Evolutionary conservation across 2,797 vertebrate species (phyloP), one percentile per base, ranked within the genome.

Genomic region (Spinibarbus caldwelli): DNA sequence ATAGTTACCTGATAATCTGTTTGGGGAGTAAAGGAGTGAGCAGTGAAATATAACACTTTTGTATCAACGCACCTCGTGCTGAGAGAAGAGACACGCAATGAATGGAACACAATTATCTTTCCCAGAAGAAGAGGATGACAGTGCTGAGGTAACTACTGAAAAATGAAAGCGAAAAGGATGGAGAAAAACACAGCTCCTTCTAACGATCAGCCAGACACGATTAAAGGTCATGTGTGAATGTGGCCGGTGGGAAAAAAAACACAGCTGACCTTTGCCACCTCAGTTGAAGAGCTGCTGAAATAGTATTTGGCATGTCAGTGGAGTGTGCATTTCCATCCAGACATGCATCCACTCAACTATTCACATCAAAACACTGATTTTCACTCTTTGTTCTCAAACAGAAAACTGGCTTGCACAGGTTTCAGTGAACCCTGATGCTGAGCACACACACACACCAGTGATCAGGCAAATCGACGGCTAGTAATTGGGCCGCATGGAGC

Each of bases 401-500:
- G n/a, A n/a, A n/a, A n/a, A n/a, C n/a, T n/a, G n/a, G n/a, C n/a
- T n/a, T n/a, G n/a, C 54, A 34, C 49, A 71, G 36, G 41, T 54
- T 45, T 76, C 21, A 66, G 0, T 23, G 34, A 77, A 76, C 72
- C 21, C 45, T 49, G 23, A 82, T 31, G 49, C 6, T 31, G 67
- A 82, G 41, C 36, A 72, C n/a, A 43, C 57, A n/a, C n/a, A n/a
- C n/a, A 80, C 77, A 64, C 11, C 34, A 64, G 82, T 7, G 82
- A 83, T 66, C 72, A 76, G 70, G 23, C 72, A 23, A 49, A 83
- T 54, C 57, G 10, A 83, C 52, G 43, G 34, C 59, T 76, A 31
- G 71, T 83, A 83, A 83, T 75, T 75, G 54, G 81, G 29, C 70
- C 11, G 10, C 72, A 83, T 36, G 31, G 81, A 75, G 81, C 43